Evolutionary conservation across 2,888 invertebrate species (phyloP), one percentile per base, ranked within the genome.

Genomic region (Rhaphigaster nebulosa): DNA sequence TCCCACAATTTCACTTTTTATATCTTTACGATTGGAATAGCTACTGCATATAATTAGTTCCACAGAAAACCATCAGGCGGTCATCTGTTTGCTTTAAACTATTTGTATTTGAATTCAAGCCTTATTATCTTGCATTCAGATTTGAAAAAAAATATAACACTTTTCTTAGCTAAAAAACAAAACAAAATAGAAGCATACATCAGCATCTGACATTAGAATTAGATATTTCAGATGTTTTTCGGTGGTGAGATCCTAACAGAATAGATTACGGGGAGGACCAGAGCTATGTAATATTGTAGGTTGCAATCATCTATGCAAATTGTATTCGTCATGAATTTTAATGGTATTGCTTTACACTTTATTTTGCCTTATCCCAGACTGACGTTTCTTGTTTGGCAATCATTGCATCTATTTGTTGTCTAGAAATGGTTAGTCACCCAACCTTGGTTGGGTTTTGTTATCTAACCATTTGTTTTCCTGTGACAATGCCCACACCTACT

Each of bases 311-410:
- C 45, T 1, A 50, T 45, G 84, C 45, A 50, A 84, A 84, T 84
- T 45, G 26, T 45, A 84, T 84, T 84, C 84, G 84, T 84, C 41
- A 84, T 84, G 84, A 84, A 84, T n/a, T 84, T 80, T 80, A 80
- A 80, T 84, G n/a, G 4, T n/a, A 18, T 45, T 15, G 84, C 84
- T 50, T n/a, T n/a, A 84, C 45, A 45, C 41, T 84, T 50, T n/a
- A 41, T 45, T 50, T 50, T n/a, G 45, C 84, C 84, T 50, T n/a
- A 50, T 84, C 45, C 45, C n/a, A 84, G 45, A n/a, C 15, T 84
- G 45, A n/a, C n/a, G 84, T 45, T 84, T n/a, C 26, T 84, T 84
- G 84, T 84, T 84, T 84, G 84, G 4, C 45, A 84, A 84, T 45
- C 41, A n/a, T 80, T 23, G 34, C 76, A 76, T 80, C 29, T 65